Percentiles rank a stretch among this genome's conserved stretches.
Conservation (phyloP, 1,140 invertebrate species). For the Eupeodes corollae region DNA sequence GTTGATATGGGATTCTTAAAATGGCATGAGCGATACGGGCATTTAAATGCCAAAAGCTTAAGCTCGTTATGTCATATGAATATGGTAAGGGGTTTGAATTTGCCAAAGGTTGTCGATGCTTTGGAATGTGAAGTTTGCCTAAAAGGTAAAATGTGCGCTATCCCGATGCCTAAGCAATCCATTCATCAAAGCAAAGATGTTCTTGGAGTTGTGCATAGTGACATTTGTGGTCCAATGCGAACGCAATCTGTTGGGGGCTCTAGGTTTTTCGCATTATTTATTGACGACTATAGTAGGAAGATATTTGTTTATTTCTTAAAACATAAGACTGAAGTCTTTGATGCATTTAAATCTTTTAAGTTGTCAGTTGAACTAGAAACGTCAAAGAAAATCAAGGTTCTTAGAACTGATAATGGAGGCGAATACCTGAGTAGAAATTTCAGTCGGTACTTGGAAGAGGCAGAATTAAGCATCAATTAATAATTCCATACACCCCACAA, state of each 20-base stretch:
- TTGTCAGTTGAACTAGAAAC: slow-evolving; percentile 9
- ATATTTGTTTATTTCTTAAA: slow-evolving; percentile 31
- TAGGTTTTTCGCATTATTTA: slow-evolving; percentile 28
- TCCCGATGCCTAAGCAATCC: not conserved
- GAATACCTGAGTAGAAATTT: slow-evolving; percentile 16
- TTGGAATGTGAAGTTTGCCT: not conserved
- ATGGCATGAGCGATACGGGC: slow-evolving; percentile 8
- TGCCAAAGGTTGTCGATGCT: too few species aligned
- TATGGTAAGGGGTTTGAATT: too few species aligned
- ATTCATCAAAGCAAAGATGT: slow-evolving; percentile 7
- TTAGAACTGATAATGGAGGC: slow-evolving; percentile 19
- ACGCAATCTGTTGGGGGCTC: slow-evolving; percentile 15
- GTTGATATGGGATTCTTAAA: too few species aligned
- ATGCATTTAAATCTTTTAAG: slow-evolving; percentile 8
- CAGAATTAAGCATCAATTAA: slow-evolving; percentile 14
- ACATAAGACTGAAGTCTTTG: slow-evolving; percentile 11
- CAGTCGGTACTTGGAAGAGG: slow-evolving; percentile 4
- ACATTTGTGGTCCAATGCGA: slow-evolving; percentile 29
- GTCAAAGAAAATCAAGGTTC: slow-evolving; percentile 8
- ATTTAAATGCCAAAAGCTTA: too few species aligned
- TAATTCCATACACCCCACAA: slow-evolving; percentile 24
- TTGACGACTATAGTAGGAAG: slow-evolving; percentile 19
- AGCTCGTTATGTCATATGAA: too few species aligned
- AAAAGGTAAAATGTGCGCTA: not conserved
- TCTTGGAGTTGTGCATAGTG: slow-evolving; percentile 21